A percentile compares a stretch with the other conserved stretches of the same genome.
Conservation (phyloP, 2,888 invertebrate genomes). For the Megalurothrips usitatus region DNA sequence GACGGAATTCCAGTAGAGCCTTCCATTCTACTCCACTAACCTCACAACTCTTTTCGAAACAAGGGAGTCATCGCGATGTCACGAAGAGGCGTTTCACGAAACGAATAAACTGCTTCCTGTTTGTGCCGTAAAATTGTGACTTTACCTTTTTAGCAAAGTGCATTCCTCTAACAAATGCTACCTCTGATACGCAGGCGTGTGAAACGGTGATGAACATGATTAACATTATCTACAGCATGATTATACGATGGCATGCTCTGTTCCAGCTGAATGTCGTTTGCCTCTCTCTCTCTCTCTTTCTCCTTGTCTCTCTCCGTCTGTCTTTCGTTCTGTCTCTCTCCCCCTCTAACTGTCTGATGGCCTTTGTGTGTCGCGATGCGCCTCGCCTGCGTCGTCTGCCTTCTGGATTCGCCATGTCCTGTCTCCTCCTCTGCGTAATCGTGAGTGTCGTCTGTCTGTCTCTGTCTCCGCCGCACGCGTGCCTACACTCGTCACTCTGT, state of each 20-base stretch:
- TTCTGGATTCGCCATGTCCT: conserved; percentile 1
- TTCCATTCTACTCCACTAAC: no score
- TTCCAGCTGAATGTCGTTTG: not conserved
- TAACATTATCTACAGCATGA: conserved; percentile 17
- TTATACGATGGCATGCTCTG: conserved; percentile 5
- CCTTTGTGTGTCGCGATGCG: not conserved
- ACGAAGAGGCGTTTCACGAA: no score
- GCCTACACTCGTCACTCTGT: conserved; percentile 14
- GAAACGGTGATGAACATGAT: not conserved
- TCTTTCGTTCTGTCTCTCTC: not conserved
- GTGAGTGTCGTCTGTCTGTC: conserved; percentile 5
- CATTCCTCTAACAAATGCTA: no score
- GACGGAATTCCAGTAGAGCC: no score
- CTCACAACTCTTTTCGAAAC: no score
- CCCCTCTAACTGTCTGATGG: not conserved
- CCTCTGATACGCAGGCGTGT: no score
- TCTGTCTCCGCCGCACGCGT: conserved; percentile 14
- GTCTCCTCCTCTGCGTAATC: conserved; percentile 7
- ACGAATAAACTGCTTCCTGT: no score
- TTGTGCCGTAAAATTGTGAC: not conserved
- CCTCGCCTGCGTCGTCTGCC: not conserved
- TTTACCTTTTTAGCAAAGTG: not conserved
- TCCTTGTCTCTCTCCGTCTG: not conserved
- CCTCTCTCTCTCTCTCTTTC: conserved; percentile 17
- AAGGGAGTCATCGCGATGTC: no score